Evolutionary conservation across 1,140 invertebrate genomes (phyloP), one percentile per base, ranked within the genome.

Genomic region (Megalopta genalis): DNA sequence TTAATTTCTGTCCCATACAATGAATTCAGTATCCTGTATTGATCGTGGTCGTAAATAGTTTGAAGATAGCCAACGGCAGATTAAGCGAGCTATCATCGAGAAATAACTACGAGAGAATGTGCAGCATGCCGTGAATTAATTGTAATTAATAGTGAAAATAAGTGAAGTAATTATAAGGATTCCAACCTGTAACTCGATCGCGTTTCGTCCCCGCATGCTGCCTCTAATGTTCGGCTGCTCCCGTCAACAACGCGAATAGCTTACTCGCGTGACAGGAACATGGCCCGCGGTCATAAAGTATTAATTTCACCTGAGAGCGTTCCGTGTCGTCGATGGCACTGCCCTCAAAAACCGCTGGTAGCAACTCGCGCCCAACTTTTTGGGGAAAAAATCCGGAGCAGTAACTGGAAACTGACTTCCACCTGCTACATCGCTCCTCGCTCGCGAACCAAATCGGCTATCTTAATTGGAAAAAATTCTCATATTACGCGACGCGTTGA

Each of bases 281-380:
- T 16, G 68, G 32, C 39, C 54, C 8, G 23, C 67, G 25, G n/a
- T 66, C 46, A 54, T 32, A 21, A 59, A 57, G 42, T 66, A 37
- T 67, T 46, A 78, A 82, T 82, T 82, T 71, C 57, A 73, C 18
- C 42, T 78, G 70, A 59, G 52, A 71, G 62, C 52, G 9, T 71
- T 12, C 60, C 62, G 32, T 12, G 21, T 63, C 6, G 27, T 49
- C 39, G 14, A 27, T n/a, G 52, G 37, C 65, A 49, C 39, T 37
- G 59, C 23, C 46, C 64, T n/a, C 0, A 32, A 62, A 62, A 62
- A 42, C 60, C 27, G 14, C 14, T 16, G 14, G 16, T 12, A 14
- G n/a, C 10, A 12, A 12, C 7, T 59, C 5, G 60, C 14, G 14
- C 12, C 2, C 52, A 54, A 54, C 25, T 62, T 62, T 62, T 62